phyloP scores from a whole-genome alignment of 1,140 invertebrate genomes.

The Diorhabda sublineata region DNA sequence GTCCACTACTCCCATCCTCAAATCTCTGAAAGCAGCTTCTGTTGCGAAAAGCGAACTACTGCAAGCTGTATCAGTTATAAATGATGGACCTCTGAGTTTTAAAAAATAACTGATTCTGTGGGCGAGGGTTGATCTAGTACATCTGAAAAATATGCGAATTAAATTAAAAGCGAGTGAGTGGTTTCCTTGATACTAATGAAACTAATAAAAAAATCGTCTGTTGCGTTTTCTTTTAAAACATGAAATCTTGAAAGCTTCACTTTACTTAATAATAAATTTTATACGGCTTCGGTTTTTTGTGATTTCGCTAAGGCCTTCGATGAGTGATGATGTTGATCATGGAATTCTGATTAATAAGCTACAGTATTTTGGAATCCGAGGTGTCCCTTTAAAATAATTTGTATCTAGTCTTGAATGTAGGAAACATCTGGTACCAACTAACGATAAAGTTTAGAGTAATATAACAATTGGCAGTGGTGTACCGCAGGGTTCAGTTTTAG shows the following conservation, averaged over 20 bases:
- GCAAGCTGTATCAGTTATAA: conserved; percentile 83
- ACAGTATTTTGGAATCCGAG: no score
- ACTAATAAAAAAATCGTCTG: background rate
- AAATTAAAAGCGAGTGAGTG: background rate
- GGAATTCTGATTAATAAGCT: no score
- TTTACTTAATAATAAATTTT: background rate
- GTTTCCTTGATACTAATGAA: background rate
- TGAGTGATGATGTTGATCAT: background rate
- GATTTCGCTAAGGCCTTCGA: background rate
- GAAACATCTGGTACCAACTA: no score
- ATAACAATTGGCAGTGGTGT: no score
- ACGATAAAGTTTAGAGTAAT: no score
- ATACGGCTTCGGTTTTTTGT: no score
- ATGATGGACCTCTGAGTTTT: conserved; percentile 71
- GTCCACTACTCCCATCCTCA: conserved; percentile 76
- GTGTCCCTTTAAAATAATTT: no score
- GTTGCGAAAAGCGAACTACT: conserved; percentile 83
- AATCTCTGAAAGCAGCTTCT: conserved; percentile 73
- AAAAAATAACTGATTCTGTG: conserved; percentile 81
- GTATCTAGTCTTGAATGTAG: no score
- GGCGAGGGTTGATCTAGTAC: conserved; percentile 85
- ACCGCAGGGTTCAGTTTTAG: no score
- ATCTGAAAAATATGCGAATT: conserved; percentile 49
- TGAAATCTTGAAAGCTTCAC: background rate
- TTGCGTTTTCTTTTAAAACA: conserved; percentile 1